Base-by-base conservation (phyloP, 2,888 invertebrate genomes). In the Dromius quadrimaculatus region DNA sequence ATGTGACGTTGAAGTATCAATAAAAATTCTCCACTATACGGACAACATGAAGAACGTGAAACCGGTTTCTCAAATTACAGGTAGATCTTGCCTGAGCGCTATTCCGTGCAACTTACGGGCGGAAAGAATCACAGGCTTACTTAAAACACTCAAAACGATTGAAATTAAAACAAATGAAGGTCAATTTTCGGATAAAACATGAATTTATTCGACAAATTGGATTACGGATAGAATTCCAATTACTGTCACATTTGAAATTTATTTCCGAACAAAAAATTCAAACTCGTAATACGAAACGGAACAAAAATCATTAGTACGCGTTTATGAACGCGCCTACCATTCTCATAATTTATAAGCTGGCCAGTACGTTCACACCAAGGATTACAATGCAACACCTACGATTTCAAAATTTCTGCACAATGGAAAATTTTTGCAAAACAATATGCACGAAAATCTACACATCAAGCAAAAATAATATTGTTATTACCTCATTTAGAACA, bases 51-150 rank as follows among this genome's bases (percentile, higher is more conserved):
- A 34, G 50, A 57, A 32, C 68, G 43, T 59, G 45, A 59, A 68
- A 68, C 68, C 68, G 68, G 68, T 68, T 68, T 68, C 68, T 68
- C 68, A 32, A 59, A 68, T 68, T 68, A 68, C 68, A 68, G 68
- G 68, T 68, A 68, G 68, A 66, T 6, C 3, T 54, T 28, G 50
- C 6, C 28, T 19, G 8, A 3, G 34, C 34, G 36, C 59, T 59
- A 59, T 59, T 59, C 59, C 36, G 36, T 59, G 59, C 59, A 59
- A 59, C 59, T 34, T 59, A 59, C 41, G 41, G 50, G 50, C 50
- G 28, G 50, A n/a, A n/a, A n/a, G n/a, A n/a, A 54, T 28, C 50
- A 47, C 15, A 15, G 47, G 2, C n/a, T n/a, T n/a, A n/a, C n/a
- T n/a, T n/a, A n/a, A n/a, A n/a, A n/a, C n/a, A n/a, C n/a, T n/a